Evolutionary conservation across 2,888 invertebrate genomes (phyloP), one percentile per base, ranked within the genome.

Genomic region (Hyalella azteca): DNA sequence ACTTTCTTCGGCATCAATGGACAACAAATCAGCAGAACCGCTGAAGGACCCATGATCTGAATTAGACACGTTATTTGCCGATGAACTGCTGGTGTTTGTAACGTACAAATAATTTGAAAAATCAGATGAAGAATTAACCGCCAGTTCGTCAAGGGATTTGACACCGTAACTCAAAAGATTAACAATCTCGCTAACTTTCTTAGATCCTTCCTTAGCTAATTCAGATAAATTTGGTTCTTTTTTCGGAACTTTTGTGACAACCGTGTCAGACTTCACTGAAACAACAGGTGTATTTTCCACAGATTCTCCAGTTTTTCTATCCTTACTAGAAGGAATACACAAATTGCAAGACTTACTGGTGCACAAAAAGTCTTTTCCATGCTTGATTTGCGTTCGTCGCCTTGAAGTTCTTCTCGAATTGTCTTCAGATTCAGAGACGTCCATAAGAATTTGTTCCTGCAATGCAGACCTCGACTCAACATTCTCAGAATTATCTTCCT

Each of bases 341-440:
- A 79, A 81, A 73, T 84, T 80, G 32, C 84, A 84, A 77, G 78
- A 76, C 78, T 84, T 84, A 77, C 81, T 82, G 36, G 79, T 81
- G 45, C 84, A 84, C 1, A 84, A 78, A 60, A 84, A 84, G 41
- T 84, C 84, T 36, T 84, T 84, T 3, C 82, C 84, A 49, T 84
- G 84, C 39, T 78, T 82, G 41, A 81, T 79, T 40, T 76, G 78
- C 39, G 80, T 79, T 7, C 79, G 54, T 73, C 78, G 50, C 5
- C 84, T 48, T 48, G 78, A 79, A 13, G 73, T 80, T 22, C 82
- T 73, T 13, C 82, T 80, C 22, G 80, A 80, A 9, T 78, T 78
- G 39, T 81, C 83, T 7, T 50, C 79, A 19, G 81, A 81, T 40
- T 76, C 81, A 45, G 59, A 66, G n/a, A 48, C 59, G 22, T 36